Conservation (phyloP, 1,140 invertebrate genomes). For the Idris sp. region DNA sequence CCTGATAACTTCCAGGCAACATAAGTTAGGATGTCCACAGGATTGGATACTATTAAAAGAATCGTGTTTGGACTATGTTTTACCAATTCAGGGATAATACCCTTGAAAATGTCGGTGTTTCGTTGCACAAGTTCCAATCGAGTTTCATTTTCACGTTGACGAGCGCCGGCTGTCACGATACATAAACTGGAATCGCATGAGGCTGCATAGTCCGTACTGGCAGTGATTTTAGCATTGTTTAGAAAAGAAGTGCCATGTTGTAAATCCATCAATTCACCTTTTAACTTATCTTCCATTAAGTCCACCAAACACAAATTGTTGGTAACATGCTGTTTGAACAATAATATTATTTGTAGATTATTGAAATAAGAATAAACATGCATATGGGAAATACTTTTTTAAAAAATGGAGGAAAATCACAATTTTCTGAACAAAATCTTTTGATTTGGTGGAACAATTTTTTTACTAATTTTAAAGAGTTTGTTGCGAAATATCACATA, state of each 20-base stretch:
- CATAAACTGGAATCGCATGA: constrained; percentile 89
- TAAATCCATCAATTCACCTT: constrained; percentile 92
- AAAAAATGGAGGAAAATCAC: too few species aligned
- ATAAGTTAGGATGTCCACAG: constrained; percentile 93
- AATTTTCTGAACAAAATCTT: too few species aligned
- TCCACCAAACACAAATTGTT: constrained; percentile 90
- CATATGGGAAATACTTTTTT: too few species aligned
- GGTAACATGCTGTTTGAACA: constrained; percentile 82
- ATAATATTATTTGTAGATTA: constrained; percentile 35
- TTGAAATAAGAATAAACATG: too few species aligned
- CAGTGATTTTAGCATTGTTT: constrained; percentile 87
- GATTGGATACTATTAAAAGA: constrained; percentile 93
- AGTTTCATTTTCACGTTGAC: constrained; percentile 91
- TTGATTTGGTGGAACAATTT: too few species aligned
- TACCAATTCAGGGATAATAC: constrained; percentile 88
- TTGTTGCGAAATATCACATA: too few species aligned
- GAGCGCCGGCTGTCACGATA: constrained; percentile 92
- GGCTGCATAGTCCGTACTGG: constrained; percentile 87
- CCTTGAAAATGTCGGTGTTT: constrained; percentile 93
- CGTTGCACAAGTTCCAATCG: constrained; percentile 90
- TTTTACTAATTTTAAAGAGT: too few species aligned
- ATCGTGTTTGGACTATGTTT: constrained; percentile 92
- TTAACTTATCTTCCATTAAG: constrained; percentile 88
- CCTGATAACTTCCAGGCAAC: constrained; percentile 96
- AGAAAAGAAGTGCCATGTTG: constrained; percentile 92